These are phyloP conservation scores for Plagodis dolabraria DNA, from an alignment of 2,888 invertebrate genomes.

Conservation along the genomic window DNA sequence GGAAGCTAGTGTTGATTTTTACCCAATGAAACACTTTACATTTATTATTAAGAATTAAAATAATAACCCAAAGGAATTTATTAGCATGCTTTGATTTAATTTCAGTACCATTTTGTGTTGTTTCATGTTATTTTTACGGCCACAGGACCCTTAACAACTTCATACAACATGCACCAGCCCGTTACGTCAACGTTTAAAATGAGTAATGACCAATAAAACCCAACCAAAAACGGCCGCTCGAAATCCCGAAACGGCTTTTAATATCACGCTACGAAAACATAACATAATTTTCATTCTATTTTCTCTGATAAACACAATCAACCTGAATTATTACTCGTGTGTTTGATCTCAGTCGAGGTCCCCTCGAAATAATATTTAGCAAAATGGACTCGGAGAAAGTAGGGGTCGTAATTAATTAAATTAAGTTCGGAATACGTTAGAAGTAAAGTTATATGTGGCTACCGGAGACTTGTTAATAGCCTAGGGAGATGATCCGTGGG, in stretches of 20 bases:
- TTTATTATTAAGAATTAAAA: too few species aligned
- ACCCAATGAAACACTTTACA: too few species aligned
- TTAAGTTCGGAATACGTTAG: slow-evolving; percentile 80
- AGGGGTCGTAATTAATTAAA: slow-evolving; percentile 82
- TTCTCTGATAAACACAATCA: slow-evolving; percentile 57
- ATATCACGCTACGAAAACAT: slow-evolving; percentile 47
- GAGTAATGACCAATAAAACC: slow-evolving; percentile 78
- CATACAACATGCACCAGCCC: slow-evolving; percentile 64
- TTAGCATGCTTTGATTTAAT: slow-evolving; percentile 2
- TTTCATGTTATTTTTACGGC: slow-evolving; percentile 50
- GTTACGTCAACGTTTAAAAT: slow-evolving; percentile 67
- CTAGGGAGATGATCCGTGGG: slow-evolving; percentile 73
- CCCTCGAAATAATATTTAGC: slow-evolving; percentile 77
- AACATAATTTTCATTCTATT: slow-evolving; percentile 51
- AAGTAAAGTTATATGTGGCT: slow-evolving; percentile 75
- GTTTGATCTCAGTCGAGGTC: slow-evolving; percentile 71
- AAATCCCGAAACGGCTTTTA: slow-evolving; percentile 51
- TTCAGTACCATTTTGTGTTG: slow-evolving; percentile 24
- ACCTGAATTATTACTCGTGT: slow-evolving; percentile 49
- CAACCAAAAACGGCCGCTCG: slow-evolving; percentile 59
- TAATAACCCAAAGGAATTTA: too few species aligned
- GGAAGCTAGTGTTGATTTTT: too few species aligned
- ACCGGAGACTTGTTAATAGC: slow-evolving; percentile 77
- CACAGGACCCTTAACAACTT: slow-evolving; percentile 68
- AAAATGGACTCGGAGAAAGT: slow-evolving; percentile 64